Evolutionary conservation across 2,888 invertebrate genomes (phyloP), one percentile per base, ranked within the genome.

Genomic region (Diaphora mendica): DNA sequence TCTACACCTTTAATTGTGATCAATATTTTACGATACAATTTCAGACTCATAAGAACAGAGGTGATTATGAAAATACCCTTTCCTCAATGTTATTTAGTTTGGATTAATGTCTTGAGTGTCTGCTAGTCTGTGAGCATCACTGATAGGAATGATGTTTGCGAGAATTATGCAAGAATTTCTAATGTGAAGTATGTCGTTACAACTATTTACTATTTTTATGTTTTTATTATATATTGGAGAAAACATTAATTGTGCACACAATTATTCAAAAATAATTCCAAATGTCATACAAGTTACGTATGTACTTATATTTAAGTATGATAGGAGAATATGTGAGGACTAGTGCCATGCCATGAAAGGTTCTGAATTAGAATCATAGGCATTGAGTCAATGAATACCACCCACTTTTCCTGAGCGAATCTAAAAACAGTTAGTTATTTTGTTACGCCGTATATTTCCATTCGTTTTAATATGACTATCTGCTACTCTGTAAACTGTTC

Each of bases 331-430:
- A 91, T 94, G 92, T 94, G 91, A 94, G 93, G 95, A 95, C 95
- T 94, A 93, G 95, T 95, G 95, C 95, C 95, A 95, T 95, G 95
- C 94, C 95, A 88, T 95, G 95, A 95, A 95, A 95, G 95, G 95
- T 95, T 95, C 95, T 95, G 92, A 90, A 91, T 91, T 94, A 94
- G 95, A 95, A 95, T 95, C 95, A 88, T 92, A 91, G 95, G 95
- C 95, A 95, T 95, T 87, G 90, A 93, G 93, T 94, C 93, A 90
- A 93, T 94, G 94, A 92, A 93, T 95, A 95, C 95, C 95, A 95
- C 95, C 95, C 95, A 95, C 95, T 95, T 93, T 94, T 95, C 94
- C 93, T 93, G 92, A 91, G 92, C 90, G 89, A 92, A 91, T 89
- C 87, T 89, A 89, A 91, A 92, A 92, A 91, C 88, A 88, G 89